Conservation (phyloP, 2,113 vertebrate species). For the Syngnathus floridae region DNA sequence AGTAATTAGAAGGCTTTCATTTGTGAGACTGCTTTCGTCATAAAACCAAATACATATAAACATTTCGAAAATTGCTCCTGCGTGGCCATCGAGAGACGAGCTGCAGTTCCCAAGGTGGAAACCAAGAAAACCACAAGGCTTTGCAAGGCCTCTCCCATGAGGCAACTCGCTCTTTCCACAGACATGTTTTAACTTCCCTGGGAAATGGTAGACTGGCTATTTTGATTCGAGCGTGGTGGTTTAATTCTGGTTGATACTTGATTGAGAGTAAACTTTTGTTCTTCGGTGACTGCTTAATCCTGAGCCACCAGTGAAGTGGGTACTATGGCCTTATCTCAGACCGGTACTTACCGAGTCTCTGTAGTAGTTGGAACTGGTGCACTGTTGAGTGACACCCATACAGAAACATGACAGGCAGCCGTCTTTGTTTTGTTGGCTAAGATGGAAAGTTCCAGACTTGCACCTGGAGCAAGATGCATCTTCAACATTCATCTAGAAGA, state of each 20-base stretch:
- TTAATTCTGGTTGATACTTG: neutral
- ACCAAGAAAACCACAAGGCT: neutral
- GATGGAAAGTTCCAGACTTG: slow-evolving; percentile 81
- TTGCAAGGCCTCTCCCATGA: neutral
- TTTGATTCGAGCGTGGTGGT: slow-evolving; percentile 1
- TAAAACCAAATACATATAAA: neutral
- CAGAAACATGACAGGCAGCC: slow-evolving; percentile 97
- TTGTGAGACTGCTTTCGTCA: neutral
- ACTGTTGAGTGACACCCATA: slow-evolving; percentile 92
- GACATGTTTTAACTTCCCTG: neutral
- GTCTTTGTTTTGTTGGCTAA: slow-evolving; percentile 71
- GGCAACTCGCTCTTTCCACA: neutral
- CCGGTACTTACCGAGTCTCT: slow-evolving; percentile 72
- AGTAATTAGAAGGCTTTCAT: neutral
- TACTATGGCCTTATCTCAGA: neutral
- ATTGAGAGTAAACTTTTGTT: neutral
- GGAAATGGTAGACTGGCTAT: neutral
- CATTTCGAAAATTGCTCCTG: slow-evolving; percentile 3
- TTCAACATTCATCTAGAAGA: slow-evolving; percentile 77
- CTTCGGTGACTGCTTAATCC: neutral
- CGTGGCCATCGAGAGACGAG: neutral
- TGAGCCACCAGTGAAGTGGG: neutral
- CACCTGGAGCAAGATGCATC: slow-evolving; percentile 79
- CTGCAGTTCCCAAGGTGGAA: neutral
- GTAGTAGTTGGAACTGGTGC: slow-evolving; percentile 78